These are phyloP conservation scores for Octodonta nipae DNA, from an alignment of 2,888 invertebrate species.

Conservation along the genomic window DNA sequence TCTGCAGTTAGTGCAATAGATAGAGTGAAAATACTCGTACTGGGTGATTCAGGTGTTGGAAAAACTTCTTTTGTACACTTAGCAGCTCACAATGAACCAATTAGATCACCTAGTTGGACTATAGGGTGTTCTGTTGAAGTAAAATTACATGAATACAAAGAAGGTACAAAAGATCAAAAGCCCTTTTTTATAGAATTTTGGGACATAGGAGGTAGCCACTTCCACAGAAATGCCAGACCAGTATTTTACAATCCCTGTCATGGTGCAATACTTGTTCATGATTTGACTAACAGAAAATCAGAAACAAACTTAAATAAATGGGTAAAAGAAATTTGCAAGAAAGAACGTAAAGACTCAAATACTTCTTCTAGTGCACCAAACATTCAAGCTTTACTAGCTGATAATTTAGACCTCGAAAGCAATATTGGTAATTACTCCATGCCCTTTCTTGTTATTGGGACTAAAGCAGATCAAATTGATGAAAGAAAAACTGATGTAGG, in stretches of 20 bases:
- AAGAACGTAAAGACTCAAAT: constrained; percentile 12
- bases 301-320: constrained; percentile 86
- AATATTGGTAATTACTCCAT: constrained; percentile 71
- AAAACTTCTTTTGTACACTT: constrained; percentile 90
- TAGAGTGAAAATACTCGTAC: constrained; percentile 79
- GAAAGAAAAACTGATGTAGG: constrained; percentile 48
- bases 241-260: constrained; percentile 90
- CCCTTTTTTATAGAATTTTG: constrained; percentile 90
- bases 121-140: constrained; percentile 93
- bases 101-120: constrained; percentile 84
- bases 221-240: constrained; percentile 81
- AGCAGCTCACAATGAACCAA: constrained; percentile 75
- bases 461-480: constrained; percentile 72
- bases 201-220: constrained; percentile 92
- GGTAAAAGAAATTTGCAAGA: constrained; percentile 53
- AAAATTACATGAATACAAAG: constrained; percentile 86
- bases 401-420: constrained; percentile 73
- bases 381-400: constrained; percentile 34
- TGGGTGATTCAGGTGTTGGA: constrained; percentile 89
- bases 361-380: constrained; percentile 5
- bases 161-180: constrained; percentile 82
- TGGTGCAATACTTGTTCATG: constrained; percentile 92
- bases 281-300: constrained; percentile 90
- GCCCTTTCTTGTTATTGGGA: constrained; percentile 84
- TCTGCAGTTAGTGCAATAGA: no score